A percentile compares a stretch with the other conserved stretches of the same genome.
phyloP scores from a whole-genome alignment of 1,140 invertebrate genomes.

The Physella acuta region DNA sequence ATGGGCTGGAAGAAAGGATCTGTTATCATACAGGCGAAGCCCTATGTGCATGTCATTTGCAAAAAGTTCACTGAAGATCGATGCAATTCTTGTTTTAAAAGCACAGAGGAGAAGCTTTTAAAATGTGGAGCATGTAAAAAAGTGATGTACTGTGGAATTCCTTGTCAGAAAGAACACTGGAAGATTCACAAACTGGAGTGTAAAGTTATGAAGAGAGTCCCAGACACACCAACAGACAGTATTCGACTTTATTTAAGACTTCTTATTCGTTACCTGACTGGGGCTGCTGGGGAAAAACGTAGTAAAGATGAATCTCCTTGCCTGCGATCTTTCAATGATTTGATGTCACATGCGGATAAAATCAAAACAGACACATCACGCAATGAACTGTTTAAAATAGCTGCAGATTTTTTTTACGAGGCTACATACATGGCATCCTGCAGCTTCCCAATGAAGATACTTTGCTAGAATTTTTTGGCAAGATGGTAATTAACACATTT shows the following conservation, averaged over 20 bases:
- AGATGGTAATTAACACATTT: conserved; percentile 83
- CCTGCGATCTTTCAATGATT: conserved; percentile 23
- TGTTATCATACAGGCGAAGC: too few relatives aligned
- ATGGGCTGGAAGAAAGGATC: too few relatives aligned
- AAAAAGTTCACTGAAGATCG: too few relatives aligned
- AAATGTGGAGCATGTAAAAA: conserved; percentile 30
- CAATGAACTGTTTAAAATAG: conserved; percentile 27
- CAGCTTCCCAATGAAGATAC: conserved; percentile 25
- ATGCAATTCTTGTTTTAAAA: neutral
- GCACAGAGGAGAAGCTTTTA: neutral
- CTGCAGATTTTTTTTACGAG: conserved; percentile 9
- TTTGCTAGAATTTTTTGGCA: conserved; percentile 39
- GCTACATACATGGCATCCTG: conserved; percentile 18
- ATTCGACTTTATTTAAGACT: conserved; percentile 35
- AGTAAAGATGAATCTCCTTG: conserved; percentile 15
- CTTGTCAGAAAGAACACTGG: conserved; percentile 39
- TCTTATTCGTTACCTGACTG: conserved; percentile 24
- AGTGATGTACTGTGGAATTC: conserved; percentile 29
- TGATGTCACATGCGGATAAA: conserved; percentile 35
- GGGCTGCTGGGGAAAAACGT: neutral
- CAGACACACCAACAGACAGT: conserved; percentile 38
- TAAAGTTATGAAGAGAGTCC: conserved; percentile 31
- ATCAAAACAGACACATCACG: conserved; percentile 32
- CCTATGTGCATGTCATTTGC: too few relatives aligned
- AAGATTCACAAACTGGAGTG: conserved; percentile 38